Evolutionary conservation across 2,113 vertebrate species (phyloP).

Genomic region (Helogale parvula): DNA sequence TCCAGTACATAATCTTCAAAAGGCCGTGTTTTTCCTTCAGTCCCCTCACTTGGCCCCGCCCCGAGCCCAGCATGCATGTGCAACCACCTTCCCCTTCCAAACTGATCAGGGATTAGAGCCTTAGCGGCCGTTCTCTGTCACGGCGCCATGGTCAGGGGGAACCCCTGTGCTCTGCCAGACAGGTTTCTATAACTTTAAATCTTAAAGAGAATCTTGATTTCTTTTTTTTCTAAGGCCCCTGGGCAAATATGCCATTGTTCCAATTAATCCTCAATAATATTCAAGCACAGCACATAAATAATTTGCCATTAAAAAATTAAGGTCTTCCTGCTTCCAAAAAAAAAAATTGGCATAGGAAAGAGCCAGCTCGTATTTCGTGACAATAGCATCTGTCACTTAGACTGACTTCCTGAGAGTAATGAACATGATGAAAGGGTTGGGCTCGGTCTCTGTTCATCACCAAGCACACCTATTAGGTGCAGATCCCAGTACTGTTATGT

Average conservation of each 20-base stretch:
- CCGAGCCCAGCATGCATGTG: background rate
- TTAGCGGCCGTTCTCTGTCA: background rate
- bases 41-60: no score
- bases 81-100: background rate
- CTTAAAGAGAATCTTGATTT: constrained; percentile 25
- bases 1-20: fast-evolving
- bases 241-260: background rate
- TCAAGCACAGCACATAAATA: background rate
- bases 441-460: background rate
- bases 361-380: background rate
- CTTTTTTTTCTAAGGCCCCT: background rate
- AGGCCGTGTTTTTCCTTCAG: background rate
- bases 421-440: background rate
- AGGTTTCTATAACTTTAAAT: background rate
- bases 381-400: constrained; percentile 12
- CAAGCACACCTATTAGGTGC: background rate
- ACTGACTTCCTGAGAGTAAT: background rate
- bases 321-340: background rate
- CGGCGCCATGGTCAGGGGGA: background rate
- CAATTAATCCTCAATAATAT: constrained; percentile 46
- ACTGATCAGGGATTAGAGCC: background rate
- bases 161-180: background rate
- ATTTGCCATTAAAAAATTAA: constrained; percentile 49
- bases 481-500: background rate
- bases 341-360: background rate